Evolutionary conservation across 2,888 invertebrate genomes (phyloP), one percentile per base, ranked within the genome.

Genomic region (Orchestes rusci): DNA sequence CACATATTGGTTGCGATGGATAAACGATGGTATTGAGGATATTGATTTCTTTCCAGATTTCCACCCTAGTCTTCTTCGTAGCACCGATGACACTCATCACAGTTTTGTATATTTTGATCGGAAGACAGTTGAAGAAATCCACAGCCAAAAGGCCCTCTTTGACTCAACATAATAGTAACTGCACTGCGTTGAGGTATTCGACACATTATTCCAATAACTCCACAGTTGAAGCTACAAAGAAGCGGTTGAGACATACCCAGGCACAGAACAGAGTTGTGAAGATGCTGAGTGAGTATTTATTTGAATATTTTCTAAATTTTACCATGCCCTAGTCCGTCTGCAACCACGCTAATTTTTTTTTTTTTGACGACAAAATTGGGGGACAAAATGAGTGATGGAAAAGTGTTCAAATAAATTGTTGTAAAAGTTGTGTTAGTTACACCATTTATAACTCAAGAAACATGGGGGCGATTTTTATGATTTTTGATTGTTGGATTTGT

Each of bases 1-100:
- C n/a, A n/a, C n/a, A n/a, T n/a, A n/a, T n/a, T n/a, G n/a, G n/a
- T n/a, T n/a, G n/a, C n/a, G n/a, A n/a, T n/a, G n/a, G n/a, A n/a
- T n/a, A n/a, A n/a, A n/a, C n/a, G n/a, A n/a, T n/a, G n/a, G n/a
- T n/a, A n/a, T n/a, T n/a, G n/a, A n/a, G n/a, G n/a, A n/a, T n/a
- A n/a, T n/a, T n/a, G n/a, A n/a, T n/a, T 23, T 23, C 23, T 2
- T 48, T 51, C 30, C 42, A 51, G 51, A 37, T 87, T 55, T 87
- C 90, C 12, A 82, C 82, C 56, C 80, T 83, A 61, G 70, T 90
- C 57, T 89, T 91, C 68, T 92, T 92, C 63, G 79, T 87, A 23
- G 79, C 82, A 30, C 91, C 91, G 2, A 89, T 92, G 88, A 84
- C 84, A 16, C 72, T 90, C 50, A 89, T 91, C 61, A 80, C 82